A percentile compares a stretch with the other conserved stretches of the same genome.
Conservation (phyloP, 2,888 invertebrate species). For the Drosophila setosimentum region DNA sequence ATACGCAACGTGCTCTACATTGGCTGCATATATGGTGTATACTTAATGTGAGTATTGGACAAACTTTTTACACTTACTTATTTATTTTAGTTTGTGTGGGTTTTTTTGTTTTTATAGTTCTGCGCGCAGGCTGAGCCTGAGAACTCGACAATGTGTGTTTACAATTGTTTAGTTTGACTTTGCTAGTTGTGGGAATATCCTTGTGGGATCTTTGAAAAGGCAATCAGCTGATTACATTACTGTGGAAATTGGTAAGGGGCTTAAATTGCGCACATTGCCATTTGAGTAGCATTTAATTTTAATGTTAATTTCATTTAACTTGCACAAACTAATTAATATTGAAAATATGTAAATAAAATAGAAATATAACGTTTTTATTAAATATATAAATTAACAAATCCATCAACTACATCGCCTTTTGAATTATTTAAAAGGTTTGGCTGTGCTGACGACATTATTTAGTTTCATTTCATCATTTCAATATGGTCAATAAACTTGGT, state of each 20-base stretch:
- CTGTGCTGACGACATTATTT: neutral
- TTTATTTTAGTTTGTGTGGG: slow-evolving; percentile 12
- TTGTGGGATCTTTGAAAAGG: slow-evolving; percentile 38
- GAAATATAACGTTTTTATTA: neutral
- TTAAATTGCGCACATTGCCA: neutral
- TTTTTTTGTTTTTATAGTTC: neutral
- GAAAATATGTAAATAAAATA: neutral
- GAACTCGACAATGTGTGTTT: slow-evolving; percentile 11
- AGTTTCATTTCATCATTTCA: too few relatives aligned
- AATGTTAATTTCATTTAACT: neutral
- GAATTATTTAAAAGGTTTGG: neutral
- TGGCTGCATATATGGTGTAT: slow-evolving; percentile 46
- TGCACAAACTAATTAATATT: neutral
- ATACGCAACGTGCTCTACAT: slow-evolving; percentile 30
- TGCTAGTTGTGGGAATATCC: slow-evolving; percentile 14
- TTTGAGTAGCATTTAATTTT: neutral
- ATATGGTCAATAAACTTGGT: neutral
- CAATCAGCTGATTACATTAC: slow-evolving; percentile 40
- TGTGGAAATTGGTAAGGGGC: slow-evolving; percentile 30
- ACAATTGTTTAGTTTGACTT: slow-evolving; percentile 27
- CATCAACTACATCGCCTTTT: neutral
- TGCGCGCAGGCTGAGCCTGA: neutral
- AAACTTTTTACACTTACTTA: slow-evolving; percentile 40
- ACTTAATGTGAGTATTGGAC: slow-evolving; percentile 63
- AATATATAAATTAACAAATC: neutral